phyloP scores from a whole-genome alignment of 2,113 vertebrate species.

The Panthera tigris region DNA sequence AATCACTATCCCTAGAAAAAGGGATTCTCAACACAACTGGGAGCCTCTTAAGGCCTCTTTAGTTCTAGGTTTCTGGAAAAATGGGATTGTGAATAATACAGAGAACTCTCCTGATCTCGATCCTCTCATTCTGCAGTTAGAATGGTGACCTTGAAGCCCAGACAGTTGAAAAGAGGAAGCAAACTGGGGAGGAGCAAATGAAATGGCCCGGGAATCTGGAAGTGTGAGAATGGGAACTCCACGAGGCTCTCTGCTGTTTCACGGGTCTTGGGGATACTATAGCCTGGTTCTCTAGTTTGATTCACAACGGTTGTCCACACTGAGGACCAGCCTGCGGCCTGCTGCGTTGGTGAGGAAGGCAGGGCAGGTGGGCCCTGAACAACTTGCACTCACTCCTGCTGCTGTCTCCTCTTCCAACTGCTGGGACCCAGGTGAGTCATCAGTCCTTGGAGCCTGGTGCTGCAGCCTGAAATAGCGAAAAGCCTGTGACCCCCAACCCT shows the following conservation, averaged over 20 bases:
- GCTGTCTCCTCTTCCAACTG: neutral
- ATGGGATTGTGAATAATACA: neutral
- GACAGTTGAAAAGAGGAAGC: neutral
- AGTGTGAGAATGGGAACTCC: neutral
- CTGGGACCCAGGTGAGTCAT: neutral
- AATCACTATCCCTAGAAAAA: neutral
- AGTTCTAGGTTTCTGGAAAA: neutral
- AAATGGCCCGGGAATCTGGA: neutral
- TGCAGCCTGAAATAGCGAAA: neutral
- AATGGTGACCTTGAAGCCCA: neutral
- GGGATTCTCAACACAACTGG: neutral
- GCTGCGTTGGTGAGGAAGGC: neutral
- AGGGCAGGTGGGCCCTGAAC: neutral
- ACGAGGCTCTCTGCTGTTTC: neutral
- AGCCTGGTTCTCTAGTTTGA: neutral
- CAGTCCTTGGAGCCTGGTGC: neutral
- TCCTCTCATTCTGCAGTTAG: neutral
- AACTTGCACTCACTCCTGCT: neutral
- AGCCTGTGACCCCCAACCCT: neutral
- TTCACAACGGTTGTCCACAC: neutral
- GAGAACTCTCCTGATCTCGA: neutral
- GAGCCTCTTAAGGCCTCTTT: neutral
- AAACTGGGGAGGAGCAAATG: neutral
- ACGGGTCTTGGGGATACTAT: neutral
- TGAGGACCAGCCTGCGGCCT: neutral